Conservation (phyloP, 2,797 vertebrate species). For the Sebastes baramenuke region DNA sequence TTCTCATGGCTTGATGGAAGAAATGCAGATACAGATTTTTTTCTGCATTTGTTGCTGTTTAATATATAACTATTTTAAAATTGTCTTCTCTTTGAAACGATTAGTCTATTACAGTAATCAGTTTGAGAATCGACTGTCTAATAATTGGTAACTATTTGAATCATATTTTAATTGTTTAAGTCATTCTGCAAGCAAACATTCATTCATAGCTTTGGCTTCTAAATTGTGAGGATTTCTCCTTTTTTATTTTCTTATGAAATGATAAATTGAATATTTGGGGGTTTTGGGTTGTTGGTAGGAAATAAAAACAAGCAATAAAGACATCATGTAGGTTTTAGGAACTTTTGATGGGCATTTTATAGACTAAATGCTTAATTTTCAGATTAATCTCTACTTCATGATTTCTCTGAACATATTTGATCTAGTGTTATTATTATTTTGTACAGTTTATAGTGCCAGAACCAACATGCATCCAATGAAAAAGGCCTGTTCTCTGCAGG, state of each 20-base stretch:
- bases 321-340: background rate
- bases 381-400: background rate
- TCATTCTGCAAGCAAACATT: background rate
- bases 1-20: background rate
- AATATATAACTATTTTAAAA: background rate
- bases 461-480: background rate
- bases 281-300: background rate
- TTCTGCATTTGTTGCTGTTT: background rate
- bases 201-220: background rate
- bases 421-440: background rate
- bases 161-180: background rate
- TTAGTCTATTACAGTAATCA: background rate
- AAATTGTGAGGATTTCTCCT: background rate
- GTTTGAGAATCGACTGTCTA: background rate
- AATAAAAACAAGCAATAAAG: background rate
- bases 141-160: background rate
- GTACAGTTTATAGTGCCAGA: background rate
- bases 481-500: background rate
- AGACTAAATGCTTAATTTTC: background rate
- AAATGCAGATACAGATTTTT: background rate
- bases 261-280: background rate
- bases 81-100: background rate
- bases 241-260: background rate
- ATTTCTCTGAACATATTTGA: background rate
- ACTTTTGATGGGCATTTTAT: background rate